Conservation (phyloP, 2,113 vertebrate genomes). For the Bombycilla garrulus region DNA sequence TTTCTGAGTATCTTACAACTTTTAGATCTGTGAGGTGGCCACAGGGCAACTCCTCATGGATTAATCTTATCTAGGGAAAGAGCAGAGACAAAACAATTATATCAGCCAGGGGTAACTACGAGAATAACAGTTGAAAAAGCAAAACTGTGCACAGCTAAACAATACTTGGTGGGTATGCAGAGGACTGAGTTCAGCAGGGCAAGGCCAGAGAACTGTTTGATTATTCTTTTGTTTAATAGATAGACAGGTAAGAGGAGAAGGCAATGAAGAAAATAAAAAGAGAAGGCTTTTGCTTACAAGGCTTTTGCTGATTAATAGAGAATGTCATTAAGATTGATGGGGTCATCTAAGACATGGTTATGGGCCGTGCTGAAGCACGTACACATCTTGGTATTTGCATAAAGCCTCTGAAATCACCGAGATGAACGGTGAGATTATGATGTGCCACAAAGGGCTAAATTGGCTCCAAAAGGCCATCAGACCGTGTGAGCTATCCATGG, state of each 20-base stretch:
- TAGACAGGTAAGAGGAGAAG: background rate
- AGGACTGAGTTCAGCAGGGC: background rate
- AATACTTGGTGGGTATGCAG: background rate
- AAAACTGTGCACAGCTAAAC: background rate
- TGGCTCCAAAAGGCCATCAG: slow-evolving; percentile 45
- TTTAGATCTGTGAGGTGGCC: background rate
- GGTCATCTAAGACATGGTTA: slow-evolving; percentile 27
- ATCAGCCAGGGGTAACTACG: background rate
- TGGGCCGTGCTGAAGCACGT: slow-evolving; percentile 10
- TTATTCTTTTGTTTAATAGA: background rate
- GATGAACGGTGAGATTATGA: slow-evolving; percentile 52
- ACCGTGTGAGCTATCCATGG: background rate
- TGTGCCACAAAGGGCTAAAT: slow-evolving; percentile 35
- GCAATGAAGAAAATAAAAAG: slow-evolving; percentile 37
- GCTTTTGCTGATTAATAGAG: slow-evolving; percentile 52
- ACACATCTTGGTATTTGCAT: slow-evolving; percentile 57
- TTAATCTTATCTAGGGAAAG: background rate
- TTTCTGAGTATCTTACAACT: background rate
- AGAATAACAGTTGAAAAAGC: background rate
- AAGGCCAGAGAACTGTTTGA: background rate
- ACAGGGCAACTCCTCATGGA: background rate
- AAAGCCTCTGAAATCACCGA: slow-evolving; percentile 47
- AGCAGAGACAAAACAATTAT: background rate
- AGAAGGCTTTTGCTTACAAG: slow-evolving; percentile 29
- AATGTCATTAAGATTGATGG: slow-evolving; percentile 58